Base-by-base conservation (phyloP, 2,113 vertebrate genomes). In the Hippolais icterina region DNA sequence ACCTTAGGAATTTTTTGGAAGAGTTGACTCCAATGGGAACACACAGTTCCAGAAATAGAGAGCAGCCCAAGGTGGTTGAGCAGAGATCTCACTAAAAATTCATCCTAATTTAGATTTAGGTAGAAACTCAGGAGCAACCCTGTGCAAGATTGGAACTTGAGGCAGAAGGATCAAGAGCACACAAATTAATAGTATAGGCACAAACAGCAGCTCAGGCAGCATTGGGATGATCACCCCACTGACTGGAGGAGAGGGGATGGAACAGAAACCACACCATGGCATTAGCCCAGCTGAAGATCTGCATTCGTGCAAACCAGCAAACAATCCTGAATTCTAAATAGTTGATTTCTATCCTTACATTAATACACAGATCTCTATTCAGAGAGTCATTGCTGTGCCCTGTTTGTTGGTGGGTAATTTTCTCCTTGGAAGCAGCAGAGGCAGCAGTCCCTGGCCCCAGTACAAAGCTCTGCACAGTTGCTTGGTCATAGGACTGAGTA, bases 91-190 rank as follows among this genome's bases (percentile, higher is more conserved):
- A 35, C n/a, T 53, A 50, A 78, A 87, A 83, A 46, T 46, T 44
- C 5, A 46, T 41, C 63, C 37, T 64, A 33, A 60, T 52, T 94
- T 50, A 88, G 54, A 83, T 77, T 72, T 28, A 71, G 16, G n/a
- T 23, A n/a, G 44, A 47, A 71, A 33, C 16, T 64, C 35, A 22
- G 47, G 35, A 84, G 33, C 19, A 74, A 5, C 20, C 28, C 11
- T 1, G 2, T 53, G 50, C 29, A 49, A 49, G 53, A 12, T 1
- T 10, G 2, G 59, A 54, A 54, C 15, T 15, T 8, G 5, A 37
- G 22, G 49, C 29, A 56, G 41, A 25, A 59, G 57, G 35, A 46
- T 59, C 25, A 53, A 33, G 11, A 76, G 28, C 35, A 23, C 44
- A 33, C 16, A 28, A 13, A 47, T 39, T 3, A 59, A 16, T 1